Conservation (phyloP, 2,113 vertebrate species). For the Zosterops hypoxanthus region DNA sequence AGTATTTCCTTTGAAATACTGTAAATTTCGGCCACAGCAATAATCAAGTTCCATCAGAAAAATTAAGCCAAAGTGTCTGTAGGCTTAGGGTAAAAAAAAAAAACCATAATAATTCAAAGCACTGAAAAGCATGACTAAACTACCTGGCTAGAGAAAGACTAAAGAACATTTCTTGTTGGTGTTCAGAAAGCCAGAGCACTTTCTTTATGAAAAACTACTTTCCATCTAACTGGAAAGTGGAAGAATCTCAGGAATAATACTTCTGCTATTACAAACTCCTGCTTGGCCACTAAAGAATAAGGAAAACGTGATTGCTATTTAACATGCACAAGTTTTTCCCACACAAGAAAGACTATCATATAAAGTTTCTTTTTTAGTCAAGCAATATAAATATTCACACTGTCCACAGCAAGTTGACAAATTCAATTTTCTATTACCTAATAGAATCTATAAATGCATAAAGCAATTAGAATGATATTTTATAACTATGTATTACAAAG, state of each 20-base stretch:
- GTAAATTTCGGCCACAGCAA: neutral
- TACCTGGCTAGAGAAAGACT: neutral
- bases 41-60: neutral
- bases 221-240: neutral
- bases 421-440: neutral
- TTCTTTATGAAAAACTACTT: neutral
- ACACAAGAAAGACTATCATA: neutral
- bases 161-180: neutral
- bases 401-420: neutral
- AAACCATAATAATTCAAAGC: neutral
- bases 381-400: neutral
- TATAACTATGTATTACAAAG: neutral
- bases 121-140: neutral
- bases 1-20: neutral
- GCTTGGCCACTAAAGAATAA: neutral
- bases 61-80: neutral
- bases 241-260: neutral
- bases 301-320: neutral
- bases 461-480: neutral
- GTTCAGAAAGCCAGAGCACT: neutral
- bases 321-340: neutral
- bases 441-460: neutral
- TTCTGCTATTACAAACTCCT: neutral
- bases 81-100: neutral
- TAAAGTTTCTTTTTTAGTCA: neutral